Conservation (phyloP, 37 sponge, comb jelly and placozoan genomes). For the Aplysina aerophoba region DNA sequence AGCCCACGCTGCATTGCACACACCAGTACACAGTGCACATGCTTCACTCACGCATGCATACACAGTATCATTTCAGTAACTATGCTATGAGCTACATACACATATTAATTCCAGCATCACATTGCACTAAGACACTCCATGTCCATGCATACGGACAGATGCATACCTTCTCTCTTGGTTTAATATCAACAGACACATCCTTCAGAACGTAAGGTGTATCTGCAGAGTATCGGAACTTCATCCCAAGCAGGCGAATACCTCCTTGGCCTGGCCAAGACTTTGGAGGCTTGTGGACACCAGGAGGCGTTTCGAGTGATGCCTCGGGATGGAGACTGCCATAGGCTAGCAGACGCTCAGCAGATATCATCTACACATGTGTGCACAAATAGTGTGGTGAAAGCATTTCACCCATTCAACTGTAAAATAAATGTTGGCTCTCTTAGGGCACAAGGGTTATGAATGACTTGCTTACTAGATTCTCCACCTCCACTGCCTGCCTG, state of each 20-base stretch:
- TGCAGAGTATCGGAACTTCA: slow-evolving; percentile 14
- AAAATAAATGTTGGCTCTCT: too few relatives aligned
- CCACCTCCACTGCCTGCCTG: slow-evolving; percentile 24
- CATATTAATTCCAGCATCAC: too few relatives aligned
- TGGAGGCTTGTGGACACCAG: slow-evolving; percentile 13
- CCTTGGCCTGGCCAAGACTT: slow-evolving; percentile 16
- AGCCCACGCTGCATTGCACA: too few relatives aligned
- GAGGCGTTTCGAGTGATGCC: slow-evolving; percentile 51
- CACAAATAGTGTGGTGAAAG: neutral
- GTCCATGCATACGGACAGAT: too few relatives aligned
- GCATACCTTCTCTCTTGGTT: slow-evolving; percentile 27
- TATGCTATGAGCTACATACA: too few relatives aligned
- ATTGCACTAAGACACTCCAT: too few relatives aligned
- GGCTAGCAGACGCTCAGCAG: slow-evolving; percentile 70
- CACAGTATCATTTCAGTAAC: too few relatives aligned
- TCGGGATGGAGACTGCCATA: slow-evolving; percentile 64
- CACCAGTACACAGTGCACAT: too few relatives aligned
- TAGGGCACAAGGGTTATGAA: neutral
- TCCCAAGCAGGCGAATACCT: neutral
- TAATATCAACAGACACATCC: neutral
- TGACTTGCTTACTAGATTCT: slow-evolving; percentile 21
- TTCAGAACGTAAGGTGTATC: slow-evolving; percentile 33
- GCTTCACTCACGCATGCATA: too few relatives aligned
- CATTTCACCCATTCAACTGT: too few relatives aligned
- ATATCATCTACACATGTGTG: slow-evolving; percentile 60